A percentile compares a stretch with the other conserved stretches of the same genome.
These are phyloP conservation scores for Porites divaricata DNA, from an alignment of 92 coral and sea anemone species.

Conservation along the genomic window DNA sequence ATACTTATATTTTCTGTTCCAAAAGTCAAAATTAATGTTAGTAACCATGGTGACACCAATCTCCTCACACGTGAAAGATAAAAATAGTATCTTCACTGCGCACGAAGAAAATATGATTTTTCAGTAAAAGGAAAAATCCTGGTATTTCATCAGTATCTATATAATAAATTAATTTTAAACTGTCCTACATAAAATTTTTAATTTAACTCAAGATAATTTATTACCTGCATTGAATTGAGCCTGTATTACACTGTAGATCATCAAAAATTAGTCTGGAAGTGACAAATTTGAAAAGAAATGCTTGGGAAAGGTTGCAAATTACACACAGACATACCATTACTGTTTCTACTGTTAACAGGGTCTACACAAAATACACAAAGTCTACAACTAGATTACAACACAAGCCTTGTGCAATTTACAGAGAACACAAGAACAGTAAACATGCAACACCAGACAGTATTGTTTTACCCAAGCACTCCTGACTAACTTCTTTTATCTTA, in stretches of 20 bases:
- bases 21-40: too few relatives aligned
- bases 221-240: conserved; percentile 12
- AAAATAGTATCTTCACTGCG: too few relatives aligned
- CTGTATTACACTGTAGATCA: neutral
- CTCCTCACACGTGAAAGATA: too few relatives aligned
- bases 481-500: conserved; percentile 40
- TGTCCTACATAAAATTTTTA: conserved; percentile 15
- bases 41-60: too few relatives aligned
- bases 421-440: neutral
- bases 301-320: conserved; percentile 16
- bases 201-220: conserved; percentile 31
- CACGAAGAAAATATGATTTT: too few relatives aligned
- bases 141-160: too few relatives aligned
- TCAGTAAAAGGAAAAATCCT: too few relatives aligned
- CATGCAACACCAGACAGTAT: neutral
- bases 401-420: neutral
- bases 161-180: conserved; percentile 9
- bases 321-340: neutral
- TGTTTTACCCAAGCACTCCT: conserved; percentile 37
- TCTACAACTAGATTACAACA: neutral
- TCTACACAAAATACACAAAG: neutral
- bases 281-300: conserved; percentile 30
- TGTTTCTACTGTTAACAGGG: neutral
- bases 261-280: conserved; percentile 1
- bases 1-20: too few relatives aligned